Percentiles rank a stretch among this genome's conserved stretches.
Evolutionary conservation across 2,113 vertebrate species (phyloP).

Genomic region (Pseudopipra pipra): DNA sequence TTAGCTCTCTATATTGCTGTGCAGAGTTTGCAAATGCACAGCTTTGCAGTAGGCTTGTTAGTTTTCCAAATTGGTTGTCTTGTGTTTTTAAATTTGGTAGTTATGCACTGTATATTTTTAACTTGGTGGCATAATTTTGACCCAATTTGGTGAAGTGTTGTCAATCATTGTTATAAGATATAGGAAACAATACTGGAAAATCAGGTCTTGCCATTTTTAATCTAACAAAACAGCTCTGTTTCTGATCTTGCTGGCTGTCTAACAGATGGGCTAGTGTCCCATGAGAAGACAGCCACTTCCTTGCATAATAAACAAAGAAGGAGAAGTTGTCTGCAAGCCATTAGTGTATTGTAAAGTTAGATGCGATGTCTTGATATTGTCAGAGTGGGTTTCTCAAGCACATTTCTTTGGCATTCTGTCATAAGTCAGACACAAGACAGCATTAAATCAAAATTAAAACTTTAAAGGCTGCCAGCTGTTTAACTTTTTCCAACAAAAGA

Average conservation of each 20-base stretch:
- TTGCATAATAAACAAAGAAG: constrained; percentile 59
- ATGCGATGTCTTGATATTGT: constrained; percentile 48
- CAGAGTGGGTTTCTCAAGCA: constrained; percentile 27
- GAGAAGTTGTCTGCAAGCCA: constrained; percentile 60
- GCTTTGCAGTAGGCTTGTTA: not conserved
- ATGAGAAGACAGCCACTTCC: constrained; percentile 60
- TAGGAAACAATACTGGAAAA: constrained; percentile 17
- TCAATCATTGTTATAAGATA: not conserved
- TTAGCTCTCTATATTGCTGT: not conserved
- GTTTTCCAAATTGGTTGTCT: not conserved
- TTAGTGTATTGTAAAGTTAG: constrained; percentile 58
- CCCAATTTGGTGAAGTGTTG: not conserved
- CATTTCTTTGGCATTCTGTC: constrained; percentile 55
- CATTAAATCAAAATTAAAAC: constrained; percentile 47
- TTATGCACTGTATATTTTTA: not conserved
- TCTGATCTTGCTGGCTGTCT: constrained; percentile 43
- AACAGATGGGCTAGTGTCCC: constrained; percentile 57
- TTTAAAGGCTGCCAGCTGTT: constrained; percentile 8
- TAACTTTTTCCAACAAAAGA: not conserved
- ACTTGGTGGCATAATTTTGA: not conserved
- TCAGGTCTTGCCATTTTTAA: constrained; percentile 16
- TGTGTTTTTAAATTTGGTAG: not conserved
- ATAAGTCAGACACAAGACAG: constrained; percentile 45
- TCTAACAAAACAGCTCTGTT: constrained; percentile 34
- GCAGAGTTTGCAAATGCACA: not conserved